A percentile compares a stretch with the other conserved stretches of the same genome.
phyloP scores from a whole-genome alignment of 2,797 vertebrate species.

The Lepilemur septentrionalis region DNA sequence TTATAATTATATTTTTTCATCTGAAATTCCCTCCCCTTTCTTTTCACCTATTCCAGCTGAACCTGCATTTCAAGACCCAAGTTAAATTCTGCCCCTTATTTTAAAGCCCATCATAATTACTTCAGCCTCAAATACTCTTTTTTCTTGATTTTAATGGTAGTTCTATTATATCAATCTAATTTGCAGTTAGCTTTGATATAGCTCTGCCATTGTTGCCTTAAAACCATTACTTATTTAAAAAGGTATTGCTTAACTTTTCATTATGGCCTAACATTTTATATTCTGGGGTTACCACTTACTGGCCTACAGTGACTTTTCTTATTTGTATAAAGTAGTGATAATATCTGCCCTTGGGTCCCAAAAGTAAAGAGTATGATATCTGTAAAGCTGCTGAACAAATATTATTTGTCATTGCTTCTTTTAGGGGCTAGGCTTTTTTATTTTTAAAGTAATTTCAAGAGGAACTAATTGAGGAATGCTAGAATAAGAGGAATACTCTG shows the following conservation, averaged over 20 bases:
- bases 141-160: background rate
- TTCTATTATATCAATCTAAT: background rate
- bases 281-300: background rate
- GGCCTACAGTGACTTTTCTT: background rate
- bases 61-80: background rate
- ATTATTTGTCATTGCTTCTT: background rate
- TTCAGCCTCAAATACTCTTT: background rate
- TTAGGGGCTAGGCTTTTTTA: background rate
- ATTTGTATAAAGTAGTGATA: background rate
- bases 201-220: background rate
- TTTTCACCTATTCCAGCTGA: background rate
- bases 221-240: background rate
- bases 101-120: background rate
- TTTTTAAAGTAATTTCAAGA: background rate
- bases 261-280: background rate
- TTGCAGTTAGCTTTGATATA: background rate
- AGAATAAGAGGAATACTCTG: background rate
- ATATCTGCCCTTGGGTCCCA: background rate
- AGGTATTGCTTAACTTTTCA: background rate
- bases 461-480: background rate
- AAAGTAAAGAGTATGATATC: background rate
- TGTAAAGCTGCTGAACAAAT: background rate
- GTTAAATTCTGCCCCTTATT: background rate
- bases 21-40: background rate
- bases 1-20: background rate